Evolutionary conservation across 2,113 vertebrate genomes (phyloP).

Genomic region (Tyto alba): DNA sequence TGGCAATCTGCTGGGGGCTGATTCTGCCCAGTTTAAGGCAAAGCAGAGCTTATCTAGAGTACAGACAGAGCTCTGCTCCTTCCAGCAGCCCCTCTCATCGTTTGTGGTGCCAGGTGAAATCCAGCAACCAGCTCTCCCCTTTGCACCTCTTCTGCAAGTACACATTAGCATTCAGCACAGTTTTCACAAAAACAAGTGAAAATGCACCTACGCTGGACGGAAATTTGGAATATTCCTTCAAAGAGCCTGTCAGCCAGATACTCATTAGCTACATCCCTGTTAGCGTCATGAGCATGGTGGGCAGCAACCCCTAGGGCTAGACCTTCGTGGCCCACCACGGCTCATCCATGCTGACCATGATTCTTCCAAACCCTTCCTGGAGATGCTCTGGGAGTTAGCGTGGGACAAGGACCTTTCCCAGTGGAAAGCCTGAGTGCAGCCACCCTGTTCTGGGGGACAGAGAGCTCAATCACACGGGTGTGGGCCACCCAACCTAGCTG

Average conservation of each 20-base stretch:
- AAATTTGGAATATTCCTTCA: not conserved
- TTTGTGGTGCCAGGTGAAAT: not conserved
- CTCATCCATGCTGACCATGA: not conserved
- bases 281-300: not conserved
- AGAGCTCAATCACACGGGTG: not conserved
- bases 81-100: not conserved
- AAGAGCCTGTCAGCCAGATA: not conserved
- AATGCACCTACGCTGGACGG: not conserved
- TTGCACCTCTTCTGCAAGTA: not conserved
- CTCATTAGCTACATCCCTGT: not conserved
- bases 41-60: not conserved
- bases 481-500: not conserved
- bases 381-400: fast-evolving
- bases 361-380: not conserved
- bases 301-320: not conserved
- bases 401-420: not conserved
- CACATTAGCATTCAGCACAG: fast-evolving
- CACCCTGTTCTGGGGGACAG: not conserved
- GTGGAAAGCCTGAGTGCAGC: not conserved
- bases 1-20: not conserved
- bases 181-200: not conserved
- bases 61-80: not conserved
- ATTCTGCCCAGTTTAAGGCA: not conserved
- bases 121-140: not conserved
- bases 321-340: not conserved